phyloP scores from a whole-genome alignment of 2,797 vertebrate genomes.

The Gallirallus australis region DNA sequence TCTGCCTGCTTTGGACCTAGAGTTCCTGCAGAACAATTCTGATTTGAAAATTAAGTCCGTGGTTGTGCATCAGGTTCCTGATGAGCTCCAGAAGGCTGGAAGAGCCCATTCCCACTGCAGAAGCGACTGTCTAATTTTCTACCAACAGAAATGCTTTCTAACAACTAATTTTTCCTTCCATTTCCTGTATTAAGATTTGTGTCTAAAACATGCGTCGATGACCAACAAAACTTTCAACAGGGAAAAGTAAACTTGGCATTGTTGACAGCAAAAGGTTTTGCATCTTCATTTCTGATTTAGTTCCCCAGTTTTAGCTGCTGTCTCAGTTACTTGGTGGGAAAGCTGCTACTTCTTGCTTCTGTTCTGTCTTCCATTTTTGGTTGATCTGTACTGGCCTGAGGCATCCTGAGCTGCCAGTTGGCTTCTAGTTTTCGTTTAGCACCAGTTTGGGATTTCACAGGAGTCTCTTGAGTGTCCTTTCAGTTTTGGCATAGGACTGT shows the following conservation, averaged over 20 bases:
- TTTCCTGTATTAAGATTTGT: not conserved
- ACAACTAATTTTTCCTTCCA: not conserved
- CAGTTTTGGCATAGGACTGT: not conserved
- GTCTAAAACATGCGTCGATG: not conserved
- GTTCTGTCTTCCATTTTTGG: not conserved
- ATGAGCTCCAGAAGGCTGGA: not conserved
- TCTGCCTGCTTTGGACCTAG: not conserved
- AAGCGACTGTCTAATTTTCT: not conserved
- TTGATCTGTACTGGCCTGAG: not conserved
- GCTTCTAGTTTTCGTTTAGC: not conserved
- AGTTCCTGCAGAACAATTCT: not conserved
- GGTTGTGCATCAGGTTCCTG: not conserved
- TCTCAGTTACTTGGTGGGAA: not conserved
- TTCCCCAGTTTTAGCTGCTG: not conserved
- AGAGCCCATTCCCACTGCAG: not conserved
- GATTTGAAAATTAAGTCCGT: accelerated
- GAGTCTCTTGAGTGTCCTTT: not conserved
- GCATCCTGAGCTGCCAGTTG: not conserved
- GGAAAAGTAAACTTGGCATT: not conserved
- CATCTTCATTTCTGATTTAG: not conserved
- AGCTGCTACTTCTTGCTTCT: not conserved
- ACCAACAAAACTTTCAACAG: not conserved
- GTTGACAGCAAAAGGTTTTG: not conserved
- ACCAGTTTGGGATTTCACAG: not conserved
- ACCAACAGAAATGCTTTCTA: accelerated